Percentiles rank a stretch among this genome's conserved stretches.
phyloP scores from a whole-genome alignment of 2,797 vertebrate species.

The Pelobates cultripes region DNA sequence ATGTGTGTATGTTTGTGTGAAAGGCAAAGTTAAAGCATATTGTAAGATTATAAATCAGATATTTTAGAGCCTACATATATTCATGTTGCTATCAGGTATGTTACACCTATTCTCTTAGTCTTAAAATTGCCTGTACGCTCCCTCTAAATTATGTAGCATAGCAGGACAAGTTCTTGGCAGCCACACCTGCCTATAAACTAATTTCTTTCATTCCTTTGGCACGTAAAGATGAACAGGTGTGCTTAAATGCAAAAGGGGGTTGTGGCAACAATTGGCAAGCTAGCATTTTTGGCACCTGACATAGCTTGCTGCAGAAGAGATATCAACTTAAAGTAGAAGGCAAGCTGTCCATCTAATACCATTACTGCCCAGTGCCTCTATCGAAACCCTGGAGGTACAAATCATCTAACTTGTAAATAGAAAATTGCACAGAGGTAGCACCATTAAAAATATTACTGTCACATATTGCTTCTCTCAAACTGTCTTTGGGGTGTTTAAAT shows the following conservation, averaged over 20 bases:
- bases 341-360: constrained; percentile 52
- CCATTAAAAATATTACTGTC: constrained; percentile 44
- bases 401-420: constrained; percentile 44
- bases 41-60: constrained; percentile 40
- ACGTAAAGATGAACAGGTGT: constrained; percentile 51
- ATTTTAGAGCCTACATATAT: background rate
- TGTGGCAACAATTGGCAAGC: constrained; percentile 46
- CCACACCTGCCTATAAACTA: constrained; percentile 39
- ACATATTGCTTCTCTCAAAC: constrained; percentile 50
- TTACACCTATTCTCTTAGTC: constrained; percentile 18
- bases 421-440: constrained; percentile 22
- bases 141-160: constrained; percentile 31
- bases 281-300: constrained; percentile 41
- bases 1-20: constrained; percentile 11
- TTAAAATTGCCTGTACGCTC: constrained; percentile 7
- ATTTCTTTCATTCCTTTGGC: constrained; percentile 50
- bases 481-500: constrained; percentile 51
- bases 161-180: constrained; percentile 44
- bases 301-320: constrained; percentile 33
- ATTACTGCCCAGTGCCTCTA: constrained; percentile 47
- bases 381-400: constrained; percentile 33
- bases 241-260: constrained; percentile 49
- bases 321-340: constrained; percentile 49
- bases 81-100: constrained; percentile 28
- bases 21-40: constrained; percentile 32